Evolutionary conservation across 2,797 vertebrate genomes (phyloP), one percentile per base, ranked within the genome.

Genomic region (Notolabrus celidotus): DNA sequence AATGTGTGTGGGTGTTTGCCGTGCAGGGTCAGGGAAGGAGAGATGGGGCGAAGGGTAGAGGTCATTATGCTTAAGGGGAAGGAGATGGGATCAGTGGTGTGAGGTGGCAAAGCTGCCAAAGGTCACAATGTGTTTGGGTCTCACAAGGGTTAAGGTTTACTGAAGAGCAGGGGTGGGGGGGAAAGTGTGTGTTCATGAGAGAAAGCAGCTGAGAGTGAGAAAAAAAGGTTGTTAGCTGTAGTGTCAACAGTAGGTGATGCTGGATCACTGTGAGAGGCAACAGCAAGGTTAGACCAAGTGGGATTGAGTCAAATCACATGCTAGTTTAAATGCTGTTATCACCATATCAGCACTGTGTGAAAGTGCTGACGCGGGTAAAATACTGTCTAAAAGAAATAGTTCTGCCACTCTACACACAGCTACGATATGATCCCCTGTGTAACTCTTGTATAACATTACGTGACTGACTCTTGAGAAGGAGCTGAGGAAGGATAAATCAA

Each of bases 61-160:
- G 86, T 90, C 89, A 91, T 65, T 83, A 71, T 64, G 89, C 91
- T 93, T 90, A 68, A 83, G 86, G 88, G 80, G 63, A 82, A 63
- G 71, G 74, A 82, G 77, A 86, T 76, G 75, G 17, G 74, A 80
- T 76, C 79, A 76, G 77, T 38, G 19, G 60, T 46, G 67, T 27
- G 72, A 86, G 77, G 79, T 79, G 69, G 80, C 58, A 68, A 65
- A 82, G 85, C 81, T 85, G 87, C 84, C 77, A 90, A 88, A 84
- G 88, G 84, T 91, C 84, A 87, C 74, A 76, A 81, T 58, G 75
- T 85, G 66, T 84, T 75, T 79, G 33, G 72, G 61, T 82, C 70
- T 67, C 66, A 66, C 58, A 79, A 73, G 57, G 75, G 67, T 80
- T 77, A 71, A 38, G 10, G 17, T 79, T 73, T 68, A 69, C 25